Evolutionary conservation across 2,888 invertebrate genomes (phyloP).

Genomic region (Lampropteryx suffumata): DNA sequence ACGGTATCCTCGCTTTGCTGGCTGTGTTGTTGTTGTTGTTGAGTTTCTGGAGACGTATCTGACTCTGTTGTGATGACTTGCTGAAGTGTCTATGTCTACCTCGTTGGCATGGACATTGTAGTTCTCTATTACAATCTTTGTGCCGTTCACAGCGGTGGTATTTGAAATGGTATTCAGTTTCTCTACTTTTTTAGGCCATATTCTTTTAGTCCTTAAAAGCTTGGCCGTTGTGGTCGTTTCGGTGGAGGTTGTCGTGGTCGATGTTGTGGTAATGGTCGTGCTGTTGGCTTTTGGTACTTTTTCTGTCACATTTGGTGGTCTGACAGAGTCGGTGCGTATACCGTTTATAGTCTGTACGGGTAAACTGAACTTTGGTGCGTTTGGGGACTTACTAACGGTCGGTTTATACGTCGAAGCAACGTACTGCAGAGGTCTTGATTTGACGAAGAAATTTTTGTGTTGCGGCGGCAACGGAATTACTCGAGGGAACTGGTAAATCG

Average conservation of each 20-base stretch:
- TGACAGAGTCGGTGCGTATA: constrained; percentile 61
- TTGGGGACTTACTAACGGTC: constrained; percentile 47
- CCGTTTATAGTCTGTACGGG: constrained; percentile 73
- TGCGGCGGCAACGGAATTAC: constrained; percentile 58
- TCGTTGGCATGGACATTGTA: constrained; percentile 46
- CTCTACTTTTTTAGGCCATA: constrained; percentile 67
- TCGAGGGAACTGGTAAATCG: constrained; percentile 63
- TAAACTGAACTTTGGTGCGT: constrained; percentile 56
- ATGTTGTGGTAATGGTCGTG: constrained; percentile 49
- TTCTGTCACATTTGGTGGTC: constrained; percentile 47
- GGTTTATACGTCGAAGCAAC: constrained; percentile 57
- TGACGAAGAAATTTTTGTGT: constrained; percentile 46
- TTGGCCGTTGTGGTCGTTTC: constrained; percentile 58
- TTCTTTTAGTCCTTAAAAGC: constrained; percentile 69
- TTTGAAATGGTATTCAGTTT: constrained; percentile 51
- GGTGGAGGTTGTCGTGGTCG: constrained; percentile 54
- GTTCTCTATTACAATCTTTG: constrained; percentile 31
- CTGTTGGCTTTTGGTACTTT: constrained; percentile 36
- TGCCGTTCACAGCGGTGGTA: constrained; percentile 42
- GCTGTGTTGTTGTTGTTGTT: constrained; percentile 43
- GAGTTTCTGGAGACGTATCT: constrained; percentile 51
- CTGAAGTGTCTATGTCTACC: constrained; percentile 52
- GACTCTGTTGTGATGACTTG: constrained; percentile 45
- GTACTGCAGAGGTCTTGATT: constrained; percentile 51
- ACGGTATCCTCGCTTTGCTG: constrained; percentile 58